Conservation (phyloP, 2,888 invertebrate genomes). For the Iphiclides podalirius region DNA sequence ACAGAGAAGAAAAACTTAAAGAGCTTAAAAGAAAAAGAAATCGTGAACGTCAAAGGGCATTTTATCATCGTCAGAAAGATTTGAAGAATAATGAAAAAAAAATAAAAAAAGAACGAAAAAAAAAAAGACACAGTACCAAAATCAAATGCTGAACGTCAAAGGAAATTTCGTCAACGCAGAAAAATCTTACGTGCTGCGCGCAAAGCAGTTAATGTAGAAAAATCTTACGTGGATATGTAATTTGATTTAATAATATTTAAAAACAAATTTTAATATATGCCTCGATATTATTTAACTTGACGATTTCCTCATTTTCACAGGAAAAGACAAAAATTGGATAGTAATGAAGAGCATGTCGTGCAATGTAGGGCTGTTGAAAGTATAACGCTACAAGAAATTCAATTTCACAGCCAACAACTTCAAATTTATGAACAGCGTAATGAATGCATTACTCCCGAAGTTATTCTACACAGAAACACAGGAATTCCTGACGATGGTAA, state of each 20-base stretch:
- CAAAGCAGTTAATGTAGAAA: conserved; percentile 37
- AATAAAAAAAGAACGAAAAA: conserved; percentile 35
- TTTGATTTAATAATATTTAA: conserved; percentile 39
- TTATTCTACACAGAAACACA: conserved; percentile 39
- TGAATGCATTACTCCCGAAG: conserved; percentile 38
- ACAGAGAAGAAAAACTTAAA: conserved; percentile 30
- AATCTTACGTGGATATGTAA: conserved; percentile 37
- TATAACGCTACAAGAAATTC: conserved; percentile 31
- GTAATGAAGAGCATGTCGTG: conserved; percentile 36
- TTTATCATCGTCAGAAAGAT: conserved; percentile 32
- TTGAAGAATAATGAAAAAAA: conserved; percentile 34
- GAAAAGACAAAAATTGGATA: conserved; percentile 35
- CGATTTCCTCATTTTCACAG: conserved; percentile 38
- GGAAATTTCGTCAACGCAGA: conserved; percentile 39
- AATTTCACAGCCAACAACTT: conserved; percentile 28
- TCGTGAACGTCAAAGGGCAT: conserved; percentile 36
- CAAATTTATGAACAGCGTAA: conserved; percentile 33
- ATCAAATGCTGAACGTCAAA: conserved; percentile 41
- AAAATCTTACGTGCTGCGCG: conserved; percentile 36
- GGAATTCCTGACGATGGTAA: conserved; percentile 37
- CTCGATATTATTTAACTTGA: conserved; percentile 35
- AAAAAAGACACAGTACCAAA: conserved; percentile 33
- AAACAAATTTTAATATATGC: conserved; percentile 35
- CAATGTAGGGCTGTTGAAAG: conserved; percentile 32
- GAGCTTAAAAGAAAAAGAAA: conserved; percentile 35